Evolutionary conservation across 2,888 invertebrate species (phyloP), one percentile per base, ranked within the genome.

Genomic region (Melanostoma mellinum): DNA sequence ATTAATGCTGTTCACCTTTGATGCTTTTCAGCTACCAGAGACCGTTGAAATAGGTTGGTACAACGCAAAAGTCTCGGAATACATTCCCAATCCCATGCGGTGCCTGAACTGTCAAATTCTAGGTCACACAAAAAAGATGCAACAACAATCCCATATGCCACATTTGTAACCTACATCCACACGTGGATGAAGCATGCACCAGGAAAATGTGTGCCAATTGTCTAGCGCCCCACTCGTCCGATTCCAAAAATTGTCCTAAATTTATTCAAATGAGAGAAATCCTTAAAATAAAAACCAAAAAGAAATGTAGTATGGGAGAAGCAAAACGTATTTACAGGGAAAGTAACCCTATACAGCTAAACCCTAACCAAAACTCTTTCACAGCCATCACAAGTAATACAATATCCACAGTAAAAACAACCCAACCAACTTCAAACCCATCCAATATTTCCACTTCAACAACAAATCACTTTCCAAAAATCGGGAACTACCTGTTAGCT

Each of bases 161-260:
- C 53, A 53, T n/a, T 30, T 58, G 58, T 30, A 58, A 6, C 9
- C 3, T 42, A 2, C 42, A 40, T 1, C 40, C 36, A 1, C 58
- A 58, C 9, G 5, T 0, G 2, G 30, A 58, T 42, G 4, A 30
- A 4, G 30, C 30, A 0, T 58, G 58, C 2, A 42, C 58, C 3
- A 40, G 42, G 30, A 4, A 8, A 40, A 58, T 58, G 58, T 58
- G 42, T 30, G 20, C 30, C 0, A 58, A 58, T 42, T 58, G 58
- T 32, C 2, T n/a, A n/a, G n/a, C n/a, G n/a, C n/a, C n/a, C n/a
- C n/a, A n/a, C n/a, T n/a, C n/a, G n/a, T n/a, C n/a, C n/a, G n/a
- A n/a, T n/a, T n/a, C n/a, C n/a, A n/a, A n/a, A n/a, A n/a, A n/a
- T n/a, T n/a, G n/a, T n/a, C n/a, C n/a, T n/a, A n/a, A n/a, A n/a